Evolutionary conservation across 2,797 vertebrate species (phyloP).

Genomic region (Etheostoma nigrum): DNA sequence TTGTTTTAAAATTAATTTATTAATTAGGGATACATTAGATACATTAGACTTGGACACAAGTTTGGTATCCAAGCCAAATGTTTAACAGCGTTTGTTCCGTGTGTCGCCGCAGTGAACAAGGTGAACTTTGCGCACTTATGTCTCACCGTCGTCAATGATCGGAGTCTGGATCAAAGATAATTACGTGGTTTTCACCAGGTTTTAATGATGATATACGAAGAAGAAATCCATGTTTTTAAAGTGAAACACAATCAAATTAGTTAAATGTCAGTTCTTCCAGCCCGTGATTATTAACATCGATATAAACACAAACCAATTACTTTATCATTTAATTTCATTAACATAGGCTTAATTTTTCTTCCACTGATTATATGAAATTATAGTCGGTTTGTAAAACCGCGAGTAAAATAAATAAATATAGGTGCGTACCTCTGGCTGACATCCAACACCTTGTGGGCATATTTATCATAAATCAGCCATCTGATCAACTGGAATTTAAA

Average conservation of each 20-base stretch:
- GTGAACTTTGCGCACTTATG: neutral
- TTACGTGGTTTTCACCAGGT: neutral
- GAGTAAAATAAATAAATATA: neutral
- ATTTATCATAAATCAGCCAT: constrained; percentile 67
- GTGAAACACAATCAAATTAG: neutral
- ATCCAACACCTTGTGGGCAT: constrained; percentile 69
- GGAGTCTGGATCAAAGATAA: neutral
- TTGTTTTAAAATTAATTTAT: neutral
- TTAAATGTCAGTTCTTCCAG: neutral
- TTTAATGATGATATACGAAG: neutral
- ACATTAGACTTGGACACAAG: neutral
- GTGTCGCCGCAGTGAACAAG: neutral
- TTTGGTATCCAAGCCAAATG: neutral
- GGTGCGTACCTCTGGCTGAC: constrained; percentile 63
- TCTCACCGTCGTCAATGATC: neutral
- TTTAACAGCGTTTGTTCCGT: neutral
- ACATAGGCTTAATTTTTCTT: neutral
- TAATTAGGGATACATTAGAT: neutral
- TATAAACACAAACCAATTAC: neutral
- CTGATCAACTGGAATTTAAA: constrained; percentile 60
- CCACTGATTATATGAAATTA: neutral
- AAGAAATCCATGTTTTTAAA: neutral
- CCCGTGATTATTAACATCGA: neutral
- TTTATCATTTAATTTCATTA: neutral
- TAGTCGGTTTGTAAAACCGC: neutral